Evolutionary conservation across 2,888 invertebrate species (phyloP).

Genomic region (Ormyrus nitidulus): DNA sequence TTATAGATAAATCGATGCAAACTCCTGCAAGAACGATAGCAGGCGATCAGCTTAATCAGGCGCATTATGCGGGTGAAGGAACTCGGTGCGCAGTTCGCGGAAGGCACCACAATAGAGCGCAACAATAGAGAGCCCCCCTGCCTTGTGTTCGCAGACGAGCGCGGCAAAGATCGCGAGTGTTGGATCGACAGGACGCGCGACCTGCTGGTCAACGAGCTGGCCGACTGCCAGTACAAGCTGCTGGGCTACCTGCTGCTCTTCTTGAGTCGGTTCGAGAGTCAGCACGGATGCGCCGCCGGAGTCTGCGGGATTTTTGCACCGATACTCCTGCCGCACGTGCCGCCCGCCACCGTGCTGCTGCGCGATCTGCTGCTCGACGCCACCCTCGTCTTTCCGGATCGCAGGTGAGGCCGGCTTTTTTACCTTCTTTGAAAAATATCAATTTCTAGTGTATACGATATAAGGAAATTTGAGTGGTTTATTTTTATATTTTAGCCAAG

Average conservation of each 20-base stretch:
- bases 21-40: too few species aligned
- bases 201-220: slow-evolving; percentile 65
- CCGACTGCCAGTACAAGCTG: slow-evolving; percentile 68
- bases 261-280: slow-evolving; percentile 71
- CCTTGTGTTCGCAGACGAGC: slow-evolving; percentile 63
- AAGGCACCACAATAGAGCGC: too few species aligned
- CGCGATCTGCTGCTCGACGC: slow-evolving; percentile 71
- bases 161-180: slow-evolving; percentile 65
- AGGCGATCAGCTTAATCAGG: too few species aligned
- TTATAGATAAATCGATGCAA: too few species aligned
- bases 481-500: too few species aligned
- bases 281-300: slow-evolving; percentile 71
- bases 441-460: not conserved
- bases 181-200: slow-evolving; percentile 71
- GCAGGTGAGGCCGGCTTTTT: slow-evolving; percentile 64
- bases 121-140: too few species aligned
- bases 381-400: slow-evolving; percentile 67
- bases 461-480: not conserved
- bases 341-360: slow-evolving; percentile 71
- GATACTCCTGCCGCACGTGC: slow-evolving; percentile 72
- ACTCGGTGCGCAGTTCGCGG: too few species aligned
- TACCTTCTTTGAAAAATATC: slow-evolving; percentile 11
- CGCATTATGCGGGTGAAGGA: too few species aligned
- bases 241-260: slow-evolving; percentile 71
- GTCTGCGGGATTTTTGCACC: slow-evolving; percentile 72